Conservation (phyloP, 2,888 invertebrate genomes). For the Coecobrya sp. region DNA sequence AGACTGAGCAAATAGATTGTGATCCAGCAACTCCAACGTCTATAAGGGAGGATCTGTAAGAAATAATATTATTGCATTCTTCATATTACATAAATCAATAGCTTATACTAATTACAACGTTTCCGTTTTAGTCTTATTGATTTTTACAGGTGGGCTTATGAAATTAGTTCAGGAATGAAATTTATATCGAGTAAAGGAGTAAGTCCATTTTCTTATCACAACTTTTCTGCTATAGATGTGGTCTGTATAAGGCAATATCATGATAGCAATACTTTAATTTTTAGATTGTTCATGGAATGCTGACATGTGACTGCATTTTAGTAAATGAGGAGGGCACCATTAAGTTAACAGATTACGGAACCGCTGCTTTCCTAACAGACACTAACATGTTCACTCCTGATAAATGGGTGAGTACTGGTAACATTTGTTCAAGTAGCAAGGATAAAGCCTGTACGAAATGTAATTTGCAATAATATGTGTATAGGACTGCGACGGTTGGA, state of each 20-base stretch:
- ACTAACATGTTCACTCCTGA: slow-evolving; percentile 40
- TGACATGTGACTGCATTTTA: slow-evolving; percentile 68
- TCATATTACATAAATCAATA: background rate
- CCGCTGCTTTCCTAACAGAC: slow-evolving; percentile 60
- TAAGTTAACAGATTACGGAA: slow-evolving; percentile 65
- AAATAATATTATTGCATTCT: background rate
- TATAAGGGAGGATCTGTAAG: slow-evolving; percentile 55
- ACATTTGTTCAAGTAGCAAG: background rate
- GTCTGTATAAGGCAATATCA: background rate
- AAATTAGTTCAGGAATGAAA: slow-evolving; percentile 77
- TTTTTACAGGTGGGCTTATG: slow-evolving; percentile 75
- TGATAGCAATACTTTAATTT: background rate
- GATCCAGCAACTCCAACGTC: background rate
- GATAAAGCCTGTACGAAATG: too few relatives aligned
- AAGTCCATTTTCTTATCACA: background rate
- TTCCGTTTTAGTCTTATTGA: slow-evolving; percentile 48
- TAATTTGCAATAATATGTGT: background rate
- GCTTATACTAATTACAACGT: background rate
- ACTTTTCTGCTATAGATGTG: background rate
- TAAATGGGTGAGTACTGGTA: slow-evolving; percentile 10
- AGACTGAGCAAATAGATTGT: background rate
- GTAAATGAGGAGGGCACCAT: slow-evolving; percentile 63
- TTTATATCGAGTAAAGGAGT: slow-evolving; percentile 69
- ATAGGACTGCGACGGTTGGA: slow-evolving; percentile 35
- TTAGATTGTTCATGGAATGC: slow-evolving; percentile 68